Evolutionary conservation across 2,888 invertebrate genomes (phyloP).

Genomic region (Acanthococcus lagerstroemiae): DNA sequence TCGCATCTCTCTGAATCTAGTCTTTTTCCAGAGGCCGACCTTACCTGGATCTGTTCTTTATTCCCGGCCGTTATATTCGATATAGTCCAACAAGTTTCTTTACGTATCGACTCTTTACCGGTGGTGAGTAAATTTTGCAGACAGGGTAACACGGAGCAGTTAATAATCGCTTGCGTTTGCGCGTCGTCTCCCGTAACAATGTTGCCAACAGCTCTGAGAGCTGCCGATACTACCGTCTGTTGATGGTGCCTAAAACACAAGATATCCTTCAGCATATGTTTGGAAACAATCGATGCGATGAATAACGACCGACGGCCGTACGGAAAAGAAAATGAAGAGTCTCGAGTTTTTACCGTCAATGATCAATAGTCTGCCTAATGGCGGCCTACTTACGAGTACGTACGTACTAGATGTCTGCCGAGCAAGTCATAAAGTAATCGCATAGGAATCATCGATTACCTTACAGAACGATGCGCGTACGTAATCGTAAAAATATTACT

Average conservation of each 20-base stretch:
- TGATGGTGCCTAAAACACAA: constrained; percentile 58
- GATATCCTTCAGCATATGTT: background rate
- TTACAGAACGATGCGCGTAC: too few relatives aligned
- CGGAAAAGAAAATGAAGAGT: background rate
- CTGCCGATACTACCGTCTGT: constrained; percentile 78
- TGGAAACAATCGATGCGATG: too few relatives aligned
- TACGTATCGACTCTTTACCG: constrained; percentile 72
- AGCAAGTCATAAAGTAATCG: too few relatives aligned
- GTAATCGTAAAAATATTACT: too few relatives aligned
- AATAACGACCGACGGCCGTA: too few relatives aligned
- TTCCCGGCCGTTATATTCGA: constrained; percentile 96
- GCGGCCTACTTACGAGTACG: too few relatives aligned
- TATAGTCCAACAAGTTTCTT: constrained; percentile 95
- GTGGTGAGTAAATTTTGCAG: constrained; percentile 66
- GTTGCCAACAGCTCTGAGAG: constrained; percentile 91
- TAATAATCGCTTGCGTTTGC: constrained; percentile 89
- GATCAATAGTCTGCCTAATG: too few relatives aligned
- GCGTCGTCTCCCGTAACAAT: constrained; percentile 94
- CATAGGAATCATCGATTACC: too few relatives aligned
- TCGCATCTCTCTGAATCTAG: too few relatives aligned
- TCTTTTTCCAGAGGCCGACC: too few relatives aligned
- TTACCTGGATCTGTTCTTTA: constrained; percentile 80
- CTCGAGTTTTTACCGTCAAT: too few relatives aligned
- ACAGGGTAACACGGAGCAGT: constrained; percentile 79
- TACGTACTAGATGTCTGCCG: too few relatives aligned